These are phyloP conservation scores for Melanogrammus aeglefinus DNA, from an alignment of 2,797 vertebrate species.

Conservation along the genomic window DNA sequence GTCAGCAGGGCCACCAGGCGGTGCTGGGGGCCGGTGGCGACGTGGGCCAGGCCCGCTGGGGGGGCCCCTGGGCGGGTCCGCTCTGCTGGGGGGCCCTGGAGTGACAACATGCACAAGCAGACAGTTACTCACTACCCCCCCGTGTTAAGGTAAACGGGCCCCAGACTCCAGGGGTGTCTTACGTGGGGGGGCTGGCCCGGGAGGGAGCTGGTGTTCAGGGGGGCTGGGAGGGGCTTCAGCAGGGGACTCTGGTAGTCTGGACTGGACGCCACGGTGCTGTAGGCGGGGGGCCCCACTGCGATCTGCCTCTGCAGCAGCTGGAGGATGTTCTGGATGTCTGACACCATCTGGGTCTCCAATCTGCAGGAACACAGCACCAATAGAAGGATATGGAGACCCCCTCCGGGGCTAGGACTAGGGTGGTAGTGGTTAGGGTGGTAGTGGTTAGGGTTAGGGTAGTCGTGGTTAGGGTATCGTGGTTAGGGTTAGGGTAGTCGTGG, in stretches of 20 bases:
- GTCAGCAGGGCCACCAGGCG: constrained; percentile 80
- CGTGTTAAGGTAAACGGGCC: no score
- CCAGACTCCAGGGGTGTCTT: constrained; percentile 23
- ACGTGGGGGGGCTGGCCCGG: constrained; percentile 77
- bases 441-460: no score
- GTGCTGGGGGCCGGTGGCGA: constrained; percentile 79
- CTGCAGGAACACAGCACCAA: constrained; percentile 60
- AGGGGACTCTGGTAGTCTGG: constrained; percentile 80
- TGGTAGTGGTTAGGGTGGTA: no score
- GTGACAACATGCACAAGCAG: constrained; percentile 26
- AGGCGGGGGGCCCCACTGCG: constrained; percentile 86
- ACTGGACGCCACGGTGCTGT: constrained; percentile 86
- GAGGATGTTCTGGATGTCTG: constrained; percentile 94
- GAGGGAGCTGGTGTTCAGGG: constrained; percentile 78
- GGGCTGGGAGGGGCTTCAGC: constrained; percentile 69
- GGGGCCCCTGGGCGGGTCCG: constrained; percentile 83
- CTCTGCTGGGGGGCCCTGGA: constrained; percentile 81
- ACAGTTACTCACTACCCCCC: not conserved
- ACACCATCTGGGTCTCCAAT: constrained; percentile 93
- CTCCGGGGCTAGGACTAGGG: no score
- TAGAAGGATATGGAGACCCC: constrained; percentile 17
- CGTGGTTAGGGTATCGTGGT: no score
- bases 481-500: no score
- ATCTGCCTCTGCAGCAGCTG: constrained; percentile 92
- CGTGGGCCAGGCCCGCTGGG: constrained; percentile 72